Conservation (phyloP, 2,888 invertebrate genomes). For the Drosophila birchii region DNA sequence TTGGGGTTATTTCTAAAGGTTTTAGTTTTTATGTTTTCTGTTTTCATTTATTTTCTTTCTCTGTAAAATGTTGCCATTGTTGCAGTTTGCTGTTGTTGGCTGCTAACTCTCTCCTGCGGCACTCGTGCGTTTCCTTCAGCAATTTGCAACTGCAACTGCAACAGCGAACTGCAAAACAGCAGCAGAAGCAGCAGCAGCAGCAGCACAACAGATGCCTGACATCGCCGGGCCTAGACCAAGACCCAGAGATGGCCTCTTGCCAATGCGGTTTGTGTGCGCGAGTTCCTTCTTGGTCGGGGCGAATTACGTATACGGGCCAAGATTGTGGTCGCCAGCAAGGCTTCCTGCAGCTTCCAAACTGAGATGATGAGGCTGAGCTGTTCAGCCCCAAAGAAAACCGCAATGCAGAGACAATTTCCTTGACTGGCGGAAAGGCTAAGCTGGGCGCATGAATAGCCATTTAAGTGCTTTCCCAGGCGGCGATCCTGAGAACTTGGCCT, state of each 20-base stretch:
- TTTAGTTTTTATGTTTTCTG: too few species aligned
- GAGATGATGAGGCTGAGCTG: constrained; percentile 3
- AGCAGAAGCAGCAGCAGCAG: not conserved
- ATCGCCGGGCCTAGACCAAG: constrained; percentile 39
- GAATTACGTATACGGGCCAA: constrained; percentile 77
- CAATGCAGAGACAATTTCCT: constrained; percentile 71
- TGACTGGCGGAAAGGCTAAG: constrained; percentile 68
- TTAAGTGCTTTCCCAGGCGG: constrained; percentile 79
- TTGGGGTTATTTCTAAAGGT: too few species aligned
- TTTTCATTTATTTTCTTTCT: not conserved
- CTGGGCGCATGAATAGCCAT: constrained; percentile 71
- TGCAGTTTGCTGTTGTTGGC: not conserved
- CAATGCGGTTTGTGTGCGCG: constrained; percentile 43
- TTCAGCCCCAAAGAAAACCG: constrained; percentile 39
- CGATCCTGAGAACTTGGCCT: constrained; percentile 69
- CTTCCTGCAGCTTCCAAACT: constrained; percentile 59
- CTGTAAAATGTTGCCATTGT: constrained; percentile 14
- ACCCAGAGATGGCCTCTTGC: constrained; percentile 14
- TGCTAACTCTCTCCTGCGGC: constrained; percentile 57
- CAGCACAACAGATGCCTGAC: constrained; percentile 66
- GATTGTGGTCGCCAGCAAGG: constrained; percentile 57
- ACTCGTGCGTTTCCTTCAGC: constrained; percentile 81
- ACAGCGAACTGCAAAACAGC: not conserved
- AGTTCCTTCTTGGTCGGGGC: constrained; percentile 73
- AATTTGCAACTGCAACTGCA: constrained; percentile 65